phyloP scores from a whole-genome alignment of 2,888 invertebrate genomes.

The Eustalomyia histrio region DNA sequence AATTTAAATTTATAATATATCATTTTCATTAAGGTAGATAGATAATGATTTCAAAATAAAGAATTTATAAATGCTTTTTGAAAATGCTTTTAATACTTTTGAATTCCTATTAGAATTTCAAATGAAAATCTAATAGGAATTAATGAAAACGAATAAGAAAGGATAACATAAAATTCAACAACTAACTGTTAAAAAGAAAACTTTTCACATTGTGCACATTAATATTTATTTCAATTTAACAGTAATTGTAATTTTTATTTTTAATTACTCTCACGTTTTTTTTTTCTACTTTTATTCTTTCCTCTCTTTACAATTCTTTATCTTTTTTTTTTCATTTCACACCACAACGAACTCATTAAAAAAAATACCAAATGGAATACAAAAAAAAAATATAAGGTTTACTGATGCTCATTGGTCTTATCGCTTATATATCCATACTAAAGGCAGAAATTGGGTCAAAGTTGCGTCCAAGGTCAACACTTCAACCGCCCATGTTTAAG shows the following conservation, averaged over 20 bases:
- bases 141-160: background rate
- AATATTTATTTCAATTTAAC: slow-evolving; percentile 59
- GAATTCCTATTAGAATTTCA: background rate
- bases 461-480: slow-evolving; percentile 88
- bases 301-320: slow-evolving; percentile 27
- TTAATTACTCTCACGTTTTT: slow-evolving; percentile 51
- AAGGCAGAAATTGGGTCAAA: slow-evolving; percentile 95
- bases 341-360: slow-evolving; percentile 26
- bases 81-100: no score
- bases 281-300: slow-evolving; percentile 18
- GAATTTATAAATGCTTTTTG: no score
- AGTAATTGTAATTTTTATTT: slow-evolving; percentile 50
- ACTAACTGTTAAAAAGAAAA: background rate
- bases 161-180: background rate
- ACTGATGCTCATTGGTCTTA: slow-evolving; percentile 92
- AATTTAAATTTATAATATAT: no score
- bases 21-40: no score
- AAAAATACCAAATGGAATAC: slow-evolving; percentile 4
- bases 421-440: slow-evolving; percentile 95
- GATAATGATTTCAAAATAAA: no score
- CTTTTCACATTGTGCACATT: slow-evolving; percentile 21
- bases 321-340: slow-evolving; percentile 28
- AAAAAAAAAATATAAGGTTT: slow-evolving; percentile 82
- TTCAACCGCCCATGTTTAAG: slow-evolving; percentile 89
- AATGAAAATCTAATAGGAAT: background rate